phyloP scores from a whole-genome alignment of 37 sponge, comb jelly and placozoan species.

The Beroe forskalii region DNA sequence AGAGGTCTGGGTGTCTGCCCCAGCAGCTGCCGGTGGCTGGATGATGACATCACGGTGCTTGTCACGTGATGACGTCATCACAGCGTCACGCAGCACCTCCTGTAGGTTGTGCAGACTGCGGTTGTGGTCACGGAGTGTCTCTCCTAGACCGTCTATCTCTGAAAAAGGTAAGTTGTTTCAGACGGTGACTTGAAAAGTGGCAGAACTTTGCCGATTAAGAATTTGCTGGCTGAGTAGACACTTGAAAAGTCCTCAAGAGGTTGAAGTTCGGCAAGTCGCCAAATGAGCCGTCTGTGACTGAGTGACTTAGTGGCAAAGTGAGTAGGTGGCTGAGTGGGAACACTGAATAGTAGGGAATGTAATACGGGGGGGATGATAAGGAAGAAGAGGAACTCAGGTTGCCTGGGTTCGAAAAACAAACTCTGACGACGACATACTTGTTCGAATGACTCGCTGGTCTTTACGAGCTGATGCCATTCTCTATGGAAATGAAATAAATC shows the following conservation, averaged over 20 bases:
- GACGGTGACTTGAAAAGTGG: background rate
- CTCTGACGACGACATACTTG: background rate
- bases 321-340: too few relatives aligned
- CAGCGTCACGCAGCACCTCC: slow-evolving; percentile 28
- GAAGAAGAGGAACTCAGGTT: background rate
- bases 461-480: slow-evolving; percentile 20
- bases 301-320: too few relatives aligned
- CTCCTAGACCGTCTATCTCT: slow-evolving; percentile 61
- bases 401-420: too few relatives aligned
- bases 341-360: background rate
- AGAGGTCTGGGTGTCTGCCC: background rate
- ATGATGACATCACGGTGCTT: slow-evolving; percentile 40
- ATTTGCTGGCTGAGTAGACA: too few relatives aligned
- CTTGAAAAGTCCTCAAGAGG: too few relatives aligned
- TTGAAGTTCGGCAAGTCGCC: too few relatives aligned
- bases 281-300: too few relatives aligned
- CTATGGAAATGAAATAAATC: too few relatives aligned
- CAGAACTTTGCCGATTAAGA: too few relatives aligned
- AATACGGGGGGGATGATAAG: background rate
- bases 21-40: background rate
- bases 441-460: slow-evolving; percentile 35
- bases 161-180: background rate
- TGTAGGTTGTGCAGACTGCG: slow-evolving; percentile 41
- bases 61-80: slow-evolving; percentile 12
- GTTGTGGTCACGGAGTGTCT: slow-evolving; percentile 55